A percentile compares a stretch with the other conserved stretches of the same genome.
Conservation (phyloP, 2,888 invertebrate genomes). For the Lochmaea crataegi region DNA sequence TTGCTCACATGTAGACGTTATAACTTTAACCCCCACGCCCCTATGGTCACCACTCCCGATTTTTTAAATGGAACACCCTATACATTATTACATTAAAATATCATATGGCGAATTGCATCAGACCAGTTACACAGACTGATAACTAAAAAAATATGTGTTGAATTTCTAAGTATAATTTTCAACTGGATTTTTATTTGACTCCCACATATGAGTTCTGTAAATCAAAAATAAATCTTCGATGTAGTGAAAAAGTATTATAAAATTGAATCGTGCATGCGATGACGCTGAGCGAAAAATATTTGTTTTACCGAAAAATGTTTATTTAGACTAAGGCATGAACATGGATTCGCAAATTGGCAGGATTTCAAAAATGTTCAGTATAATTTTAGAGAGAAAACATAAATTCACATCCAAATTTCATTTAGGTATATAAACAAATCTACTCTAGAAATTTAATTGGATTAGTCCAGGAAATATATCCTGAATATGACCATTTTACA, state of each 20-base stretch:
- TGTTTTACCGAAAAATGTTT: conserved; percentile 25
- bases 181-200: background rate
- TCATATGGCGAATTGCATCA: background rate
- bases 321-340: conserved; percentile 20
- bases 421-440: background rate
- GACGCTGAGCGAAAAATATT: conserved; percentile 34
- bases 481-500: too few relatives aligned
- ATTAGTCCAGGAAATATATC: too few relatives aligned
- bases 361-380: background rate
- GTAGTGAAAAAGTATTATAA: conserved; percentile 3
- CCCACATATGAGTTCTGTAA: background rate
- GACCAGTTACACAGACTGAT: background rate
- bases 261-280: conserved; percentile 28
- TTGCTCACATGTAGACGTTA: too few relatives aligned
- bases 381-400: conserved; percentile 2
- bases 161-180: background rate
- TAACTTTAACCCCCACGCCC: too few relatives aligned
- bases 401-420: background rate
- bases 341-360: conserved; percentile 13
- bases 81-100: too few relatives aligned
- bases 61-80: too few relatives aligned
- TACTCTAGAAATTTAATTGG: too few relatives aligned
- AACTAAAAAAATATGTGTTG: background rate
- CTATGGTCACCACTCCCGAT: too few relatives aligned
- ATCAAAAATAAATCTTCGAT: conserved; percentile 12